Conservation (phyloP, 2,888 invertebrate species). For the Caenorhabditis afra region DNA sequence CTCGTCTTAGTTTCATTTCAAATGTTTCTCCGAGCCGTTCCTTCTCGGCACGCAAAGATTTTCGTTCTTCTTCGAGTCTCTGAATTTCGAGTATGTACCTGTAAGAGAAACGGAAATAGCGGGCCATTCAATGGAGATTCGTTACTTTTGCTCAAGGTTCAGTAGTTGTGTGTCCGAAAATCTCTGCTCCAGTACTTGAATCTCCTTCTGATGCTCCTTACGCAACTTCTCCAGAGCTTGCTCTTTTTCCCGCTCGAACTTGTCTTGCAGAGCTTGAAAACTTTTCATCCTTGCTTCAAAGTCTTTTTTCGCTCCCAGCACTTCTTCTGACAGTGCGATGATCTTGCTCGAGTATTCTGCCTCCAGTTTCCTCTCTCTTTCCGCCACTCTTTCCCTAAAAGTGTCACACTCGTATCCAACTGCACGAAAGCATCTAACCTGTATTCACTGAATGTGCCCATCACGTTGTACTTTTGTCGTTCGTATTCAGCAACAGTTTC, state of each 20-base stretch:
- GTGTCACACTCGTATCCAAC: no score
- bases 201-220: slow-evolving; percentile 81
- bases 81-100: slow-evolving; percentile 80
- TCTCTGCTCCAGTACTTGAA: slow-evolving; percentile 78
- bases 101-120: no score
- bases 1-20: slow-evolving; percentile 79
- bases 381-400: slow-evolving; percentile 77
- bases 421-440: slow-evolving; percentile 28
- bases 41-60: slow-evolving; percentile 78
- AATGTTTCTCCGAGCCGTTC: slow-evolving; percentile 80
- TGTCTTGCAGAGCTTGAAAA: slow-evolving; percentile 81
- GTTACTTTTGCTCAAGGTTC: slow-evolving; percentile 80
- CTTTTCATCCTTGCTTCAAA: slow-evolving; percentile 82
- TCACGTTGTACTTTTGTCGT: slow-evolving; percentile 80
- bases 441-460: slow-evolving; percentile 81
- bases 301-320: slow-evolving; percentile 81
- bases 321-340: slow-evolving; percentile 81
- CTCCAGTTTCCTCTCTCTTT: slow-evolving; percentile 80
- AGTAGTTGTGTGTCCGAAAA: slow-evolving; percentile 79
- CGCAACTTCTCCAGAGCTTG: slow-evolving; percentile 79
- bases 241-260: slow-evolving; percentile 80
- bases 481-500: slow-evolving; percentile 81
- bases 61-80: slow-evolving; percentile 80
- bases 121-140: not conserved
- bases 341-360: slow-evolving; percentile 81